Evolutionary conservation across 2,888 invertebrate species (phyloP).

Genomic region (Terebella lapidaria): DNA sequence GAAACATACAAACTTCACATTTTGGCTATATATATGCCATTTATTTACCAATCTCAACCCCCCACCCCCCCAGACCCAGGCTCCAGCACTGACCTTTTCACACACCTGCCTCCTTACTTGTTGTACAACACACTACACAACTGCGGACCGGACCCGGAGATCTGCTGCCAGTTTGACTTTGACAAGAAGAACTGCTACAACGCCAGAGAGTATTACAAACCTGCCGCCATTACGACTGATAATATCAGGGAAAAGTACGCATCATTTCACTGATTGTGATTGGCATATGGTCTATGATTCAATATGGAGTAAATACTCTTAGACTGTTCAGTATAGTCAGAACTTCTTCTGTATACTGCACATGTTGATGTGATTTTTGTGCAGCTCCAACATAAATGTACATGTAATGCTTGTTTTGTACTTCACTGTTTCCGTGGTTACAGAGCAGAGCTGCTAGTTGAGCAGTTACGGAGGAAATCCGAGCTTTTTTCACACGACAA

Average conservation of each 20-base stretch:
- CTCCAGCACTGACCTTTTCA: conserved; percentile 60
- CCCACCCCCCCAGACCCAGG: neutral
- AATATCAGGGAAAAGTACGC: conserved; percentile 9
- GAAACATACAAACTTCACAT: too few species aligned
- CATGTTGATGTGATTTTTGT: too few species aligned
- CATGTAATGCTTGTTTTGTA: too few species aligned
- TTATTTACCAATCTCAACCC: too few species aligned
- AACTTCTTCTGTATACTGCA: too few species aligned
- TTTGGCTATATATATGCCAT: too few species aligned
- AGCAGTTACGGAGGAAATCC: conserved; percentile 84
- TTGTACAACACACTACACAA: conserved; percentile 91
- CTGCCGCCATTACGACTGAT: conserved; percentile 14
- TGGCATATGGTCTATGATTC: too few species aligned
- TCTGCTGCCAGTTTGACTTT: conserved; percentile 52
- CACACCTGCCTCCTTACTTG: conserved; percentile 89
- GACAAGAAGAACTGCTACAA: conserved; percentile 49
- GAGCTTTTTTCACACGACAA: conserved; percentile 85
- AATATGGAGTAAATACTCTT: too few species aligned
- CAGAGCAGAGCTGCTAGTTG: conserved; percentile 61
- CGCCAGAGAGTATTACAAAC: conserved; percentile 16
- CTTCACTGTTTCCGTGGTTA: too few species aligned
- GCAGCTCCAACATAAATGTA: too few species aligned
- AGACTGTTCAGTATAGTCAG: too few species aligned
- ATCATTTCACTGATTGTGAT: too few species aligned
- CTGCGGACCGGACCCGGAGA: conserved; percentile 85